Base-by-base conservation (phyloP, 1,140 invertebrate species). In the Xylocopa sonorina region DNA sequence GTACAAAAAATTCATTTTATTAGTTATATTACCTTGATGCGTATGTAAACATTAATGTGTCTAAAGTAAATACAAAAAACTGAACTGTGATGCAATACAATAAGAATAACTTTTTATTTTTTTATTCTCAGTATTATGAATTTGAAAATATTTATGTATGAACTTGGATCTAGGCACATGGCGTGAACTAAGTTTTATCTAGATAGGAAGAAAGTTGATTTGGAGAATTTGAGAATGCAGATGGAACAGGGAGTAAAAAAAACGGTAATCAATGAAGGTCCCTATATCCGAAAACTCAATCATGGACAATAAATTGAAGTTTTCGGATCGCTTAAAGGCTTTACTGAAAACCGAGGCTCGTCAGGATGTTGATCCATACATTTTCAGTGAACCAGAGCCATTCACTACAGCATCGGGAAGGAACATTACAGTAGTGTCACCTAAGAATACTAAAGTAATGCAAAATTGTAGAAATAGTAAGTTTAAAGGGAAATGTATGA, bases 351-450 rank as follows among this genome's bases (percentile, higher is more conserved):
- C 89, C 60, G 93, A 93, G 63, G 73, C 84, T 46, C 89, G 87
- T 38, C 88, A 91, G 77, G 90, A 92, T 83, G 89, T 90, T 24
- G 94, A 95, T 91, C 94, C 94, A 1, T 95, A 95, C 83, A 93
- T 95, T 46, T 95, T 95, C 87, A 93, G 94, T 80, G 94, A 94
- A 81, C 91, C 93, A 7, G 92, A 93, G 69, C 90, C 92, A 48
- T 88, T 92, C 57, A 62, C 80, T 48, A 76, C 86, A 50, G 73
- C 87, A 64, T 78, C 76, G 12, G 87, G 89, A 27, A 92, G 90
- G 82, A 90, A 88, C 71, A 66, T 88, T 27, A 89, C 89, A 66
- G 34, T 88, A 50, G 80, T 88, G 50, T 82, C 82, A 10, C 64
- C 88, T 7, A 89, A 87, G 69, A 91, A 87, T 87, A 67, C 89